A percentile compares a stretch with the other conserved stretches of the same genome.
These are phyloP conservation scores for Machimus atricapillus DNA, from an alignment of 2,888 invertebrate genomes.

Conservation along the genomic window DNA sequence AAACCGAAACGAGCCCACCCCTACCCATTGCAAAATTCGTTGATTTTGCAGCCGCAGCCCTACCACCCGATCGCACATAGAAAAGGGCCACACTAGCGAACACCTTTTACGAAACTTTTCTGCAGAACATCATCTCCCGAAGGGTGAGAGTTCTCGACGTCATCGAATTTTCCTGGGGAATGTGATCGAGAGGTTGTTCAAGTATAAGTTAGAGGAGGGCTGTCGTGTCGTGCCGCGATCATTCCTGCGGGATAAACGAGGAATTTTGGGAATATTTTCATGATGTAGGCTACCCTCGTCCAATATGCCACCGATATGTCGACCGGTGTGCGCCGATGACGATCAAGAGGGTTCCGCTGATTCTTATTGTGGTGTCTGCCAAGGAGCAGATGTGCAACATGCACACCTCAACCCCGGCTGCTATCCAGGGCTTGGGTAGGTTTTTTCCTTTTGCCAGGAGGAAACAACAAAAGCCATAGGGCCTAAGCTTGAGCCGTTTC, in stretches of 20 bases:
- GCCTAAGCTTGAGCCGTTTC: constrained; percentile 18
- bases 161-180: constrained; percentile 34
- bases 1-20: not conserved
- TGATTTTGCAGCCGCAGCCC: not conserved
- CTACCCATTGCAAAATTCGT: not conserved
- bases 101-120: constrained; percentile 25
- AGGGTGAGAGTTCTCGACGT: constrained; percentile 4
- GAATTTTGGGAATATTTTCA: not conserved
- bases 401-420: not conserved
- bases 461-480: constrained; percentile 5
- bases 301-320: not conserved
- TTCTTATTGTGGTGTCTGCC: constrained; percentile 40
- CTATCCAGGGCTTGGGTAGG: not conserved
- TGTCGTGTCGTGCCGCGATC: not conserved
- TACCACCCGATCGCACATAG: not conserved
- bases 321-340: not conserved
- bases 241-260: not conserved
- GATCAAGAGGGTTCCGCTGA: constrained; percentile 29
- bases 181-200: constrained; percentile 20
- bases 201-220: not conserved
- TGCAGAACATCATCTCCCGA: constrained; percentile 12
- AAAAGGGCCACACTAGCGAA: not conserved
- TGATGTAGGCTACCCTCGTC: not conserved
- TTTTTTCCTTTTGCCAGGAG: constrained; percentile 29
- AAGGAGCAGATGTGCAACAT: constrained; percentile 42